Conservation (phyloP, 2,113 vertebrate genomes). For the Lepus americanus region DNA sequence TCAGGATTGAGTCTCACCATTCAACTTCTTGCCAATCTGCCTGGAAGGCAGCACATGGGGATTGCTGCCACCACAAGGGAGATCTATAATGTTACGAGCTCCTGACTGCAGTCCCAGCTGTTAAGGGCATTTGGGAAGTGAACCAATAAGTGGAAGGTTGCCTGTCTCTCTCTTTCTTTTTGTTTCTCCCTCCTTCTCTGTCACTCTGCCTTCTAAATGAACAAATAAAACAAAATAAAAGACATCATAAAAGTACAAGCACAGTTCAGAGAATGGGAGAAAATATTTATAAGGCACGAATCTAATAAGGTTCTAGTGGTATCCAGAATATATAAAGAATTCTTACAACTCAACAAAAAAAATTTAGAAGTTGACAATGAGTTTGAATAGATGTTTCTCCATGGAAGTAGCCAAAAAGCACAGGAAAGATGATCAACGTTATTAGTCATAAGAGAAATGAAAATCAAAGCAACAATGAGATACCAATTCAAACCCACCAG, state of each 20-base stretch:
- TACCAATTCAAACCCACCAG: background rate
- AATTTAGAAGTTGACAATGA: background rate
- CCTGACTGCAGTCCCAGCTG: no score
- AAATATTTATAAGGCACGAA: background rate
- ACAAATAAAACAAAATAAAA: no score
- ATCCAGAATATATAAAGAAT: background rate
- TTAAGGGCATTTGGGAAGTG: no score
- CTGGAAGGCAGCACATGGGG: no score
- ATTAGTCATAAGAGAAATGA: background rate
- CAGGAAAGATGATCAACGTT: background rate
- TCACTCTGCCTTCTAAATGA: no score
- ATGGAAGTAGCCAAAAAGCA: background rate
- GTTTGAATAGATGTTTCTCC: background rate
- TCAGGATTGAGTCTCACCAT: no score
- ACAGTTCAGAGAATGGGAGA: background rate
- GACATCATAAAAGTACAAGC: background rate
- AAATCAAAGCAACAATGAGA: constrained; percentile 22
- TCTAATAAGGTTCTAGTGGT: background rate
- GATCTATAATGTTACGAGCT: no score
- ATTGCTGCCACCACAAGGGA: no score
- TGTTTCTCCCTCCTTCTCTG: no score
- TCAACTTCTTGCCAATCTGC: no score
- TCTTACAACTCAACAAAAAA: constrained; percentile 2
- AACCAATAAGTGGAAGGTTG: no score
- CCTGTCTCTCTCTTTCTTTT: no score